phyloP scores from a whole-genome alignment of 2,888 invertebrate species.

The Desoria tigrina region DNA sequence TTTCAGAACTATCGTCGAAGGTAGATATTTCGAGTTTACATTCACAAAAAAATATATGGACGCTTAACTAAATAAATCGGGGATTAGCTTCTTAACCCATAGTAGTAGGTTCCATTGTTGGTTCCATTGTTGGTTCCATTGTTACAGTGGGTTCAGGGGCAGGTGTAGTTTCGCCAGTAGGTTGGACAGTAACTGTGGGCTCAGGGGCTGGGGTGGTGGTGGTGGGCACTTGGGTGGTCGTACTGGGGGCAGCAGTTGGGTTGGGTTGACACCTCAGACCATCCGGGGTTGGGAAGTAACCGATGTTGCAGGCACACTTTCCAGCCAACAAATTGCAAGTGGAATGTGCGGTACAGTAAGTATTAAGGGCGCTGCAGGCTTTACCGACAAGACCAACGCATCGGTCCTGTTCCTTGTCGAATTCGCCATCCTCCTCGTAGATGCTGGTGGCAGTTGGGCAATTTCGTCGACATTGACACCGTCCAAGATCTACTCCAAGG shows the following conservation, averaged over 20 bases:
- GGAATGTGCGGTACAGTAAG: constrained; percentile 3
- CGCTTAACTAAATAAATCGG: too few species aligned
- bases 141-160: background rate
- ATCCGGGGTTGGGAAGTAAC: background rate
- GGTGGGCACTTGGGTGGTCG: background rate
- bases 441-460: background rate
- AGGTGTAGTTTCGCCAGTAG: background rate
- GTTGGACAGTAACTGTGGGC: background rate
- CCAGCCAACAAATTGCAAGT: background rate
- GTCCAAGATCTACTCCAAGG: constrained; percentile 1
- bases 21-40: too few species aligned
- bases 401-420: background rate
- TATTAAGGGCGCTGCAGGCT: background rate
- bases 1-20: too few species aligned
- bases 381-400: constrained; percentile 11
- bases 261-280: constrained; percentile 1
- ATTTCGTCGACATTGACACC: constrained; percentile 13
- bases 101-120: too few species aligned
- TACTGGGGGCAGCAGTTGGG: background rate
- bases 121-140: too few species aligned
- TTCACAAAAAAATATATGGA: too few species aligned
- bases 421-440: constrained; percentile 10
- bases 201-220: background rate
- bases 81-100: too few species aligned
- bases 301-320: background rate